Percentiles rank a stretch among this genome's conserved stretches.
Evolutionary conservation across 37 sponge, comb jelly and placozoan genomes (phyloP).

Genomic region (Crambe crambe): DNA sequence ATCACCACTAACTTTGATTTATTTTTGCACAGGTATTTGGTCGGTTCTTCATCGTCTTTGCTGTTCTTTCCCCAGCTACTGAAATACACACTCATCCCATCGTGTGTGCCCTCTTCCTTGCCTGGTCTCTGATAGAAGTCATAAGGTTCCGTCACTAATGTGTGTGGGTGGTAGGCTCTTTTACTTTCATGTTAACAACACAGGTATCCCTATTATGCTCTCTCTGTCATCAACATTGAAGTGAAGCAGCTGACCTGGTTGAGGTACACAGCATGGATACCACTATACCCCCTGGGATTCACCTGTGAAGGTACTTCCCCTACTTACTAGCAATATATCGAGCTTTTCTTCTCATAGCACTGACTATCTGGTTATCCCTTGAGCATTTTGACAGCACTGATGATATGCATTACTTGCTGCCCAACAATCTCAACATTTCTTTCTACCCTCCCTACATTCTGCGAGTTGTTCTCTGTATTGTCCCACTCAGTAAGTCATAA

Average conservation of each 20-base stretch:
- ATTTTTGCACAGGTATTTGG: constrained; percentile 64
- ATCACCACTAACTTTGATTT: no score
- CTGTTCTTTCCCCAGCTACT: constrained; percentile 34
- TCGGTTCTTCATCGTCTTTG: constrained; percentile 67
- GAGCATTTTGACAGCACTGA: constrained; percentile 40
- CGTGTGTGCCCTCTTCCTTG: constrained; percentile 69
- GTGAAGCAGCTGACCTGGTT: constrained; percentile 81
- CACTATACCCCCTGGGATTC: constrained; percentile 89
- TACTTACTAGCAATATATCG: no score
- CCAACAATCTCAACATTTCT: constrained; percentile 73
- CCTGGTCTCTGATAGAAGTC: constrained; percentile 79
- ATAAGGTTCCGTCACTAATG: constrained; percentile 51
- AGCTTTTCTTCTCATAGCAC: constrained; percentile 19
- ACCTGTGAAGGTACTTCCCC: constrained; percentile 90
- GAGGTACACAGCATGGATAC: constrained; percentile 92
- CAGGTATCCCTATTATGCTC: constrained; percentile 92
- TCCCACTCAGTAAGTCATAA: constrained; percentile 52
- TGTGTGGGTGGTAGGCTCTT: background rate
- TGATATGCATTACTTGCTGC: constrained; percentile 51
- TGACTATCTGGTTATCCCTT: constrained; percentile 41
- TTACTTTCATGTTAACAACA: background rate
- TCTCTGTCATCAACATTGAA: constrained; percentile 60
- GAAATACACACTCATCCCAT: constrained; percentile 61
- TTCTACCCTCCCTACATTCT: constrained; percentile 52
- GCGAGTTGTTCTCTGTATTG: constrained; percentile 36